Conservation (phyloP, 2,797 vertebrate genomes). For the Mionectes olivaceus region DNA sequence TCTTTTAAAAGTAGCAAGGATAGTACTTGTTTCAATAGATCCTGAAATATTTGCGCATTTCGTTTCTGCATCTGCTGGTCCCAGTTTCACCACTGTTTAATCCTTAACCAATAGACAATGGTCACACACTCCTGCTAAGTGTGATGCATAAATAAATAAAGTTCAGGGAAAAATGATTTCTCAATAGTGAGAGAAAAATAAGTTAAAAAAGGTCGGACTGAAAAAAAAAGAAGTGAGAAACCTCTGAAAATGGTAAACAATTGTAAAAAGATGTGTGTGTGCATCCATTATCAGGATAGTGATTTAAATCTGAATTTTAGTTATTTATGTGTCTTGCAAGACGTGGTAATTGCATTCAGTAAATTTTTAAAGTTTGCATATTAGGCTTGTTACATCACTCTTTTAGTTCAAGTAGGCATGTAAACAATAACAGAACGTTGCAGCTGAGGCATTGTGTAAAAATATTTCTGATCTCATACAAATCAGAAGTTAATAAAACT, state of each 20-base stretch:
- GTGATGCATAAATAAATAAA: background rate
- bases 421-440: background rate
- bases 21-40: background rate
- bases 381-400: background rate
- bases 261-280: background rate
- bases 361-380: background rate
- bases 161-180: background rate
- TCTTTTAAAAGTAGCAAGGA: background rate
- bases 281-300: background rate
- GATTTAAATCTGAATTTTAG: background rate
- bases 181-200: background rate
- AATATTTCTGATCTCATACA: background rate
- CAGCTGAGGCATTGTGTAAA: background rate
- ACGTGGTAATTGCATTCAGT: background rate
- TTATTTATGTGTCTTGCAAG: background rate
- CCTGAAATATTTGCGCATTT: slow-evolving; percentile 8
- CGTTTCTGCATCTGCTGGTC: background rate
- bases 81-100: background rate
- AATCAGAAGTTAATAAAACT: background rate
- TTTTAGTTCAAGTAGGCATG: background rate
- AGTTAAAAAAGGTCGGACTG: background rate
- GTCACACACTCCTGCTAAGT: background rate
- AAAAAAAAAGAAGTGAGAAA: background rate
- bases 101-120: background rate
- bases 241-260: background rate